Base-by-base conservation (phyloP, 2,888 invertebrate species). In the Plebejus melissa region DNA sequence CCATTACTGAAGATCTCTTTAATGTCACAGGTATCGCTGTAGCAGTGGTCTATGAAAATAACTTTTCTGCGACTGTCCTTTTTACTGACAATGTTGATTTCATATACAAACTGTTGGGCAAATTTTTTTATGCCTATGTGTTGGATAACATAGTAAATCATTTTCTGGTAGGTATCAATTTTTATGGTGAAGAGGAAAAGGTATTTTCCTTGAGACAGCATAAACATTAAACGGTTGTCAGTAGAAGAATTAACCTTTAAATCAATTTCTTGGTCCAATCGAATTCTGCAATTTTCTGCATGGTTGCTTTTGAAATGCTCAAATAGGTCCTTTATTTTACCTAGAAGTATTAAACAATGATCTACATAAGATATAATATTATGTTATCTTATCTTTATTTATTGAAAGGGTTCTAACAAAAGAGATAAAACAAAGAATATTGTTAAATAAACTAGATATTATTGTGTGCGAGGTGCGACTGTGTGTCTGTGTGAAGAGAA, bases 281-380 rank as follows among this genome's bases (percentile, higher is more conserved):
- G 83, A 2, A 88, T 80, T 77, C 84, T 84, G 81, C 87, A 88
- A 76, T 89, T 77, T 0, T 80, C 78, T 0, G 87, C 81, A 76
- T 93, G 93, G 58, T 87, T 87, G 0, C 90, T 90, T 78, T 89
- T 88, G 80, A 90, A 91, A 78, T 93, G 93, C 1, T 87, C 84
- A 84, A 90, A 83, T 80, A 93, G 85, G 41, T 87, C 85, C 76
- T 84, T 87, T 36, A 90, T 77, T 77, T 87, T 84, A 16, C 91
- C 91, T 91, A 84, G 54, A 80, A 82, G 72, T 69, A 80, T 76
- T 22, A 22, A 22, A 38, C 72, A 50, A 32, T 28, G 1, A 41
- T 22, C 22, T 22, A 22, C 22, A 22, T 22, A 22, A 22, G 22
- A 22, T 22, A 22, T 22, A 22, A 22, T 22, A 22, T 22, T 22